A percentile compares a stretch with the other conserved stretches of the same genome.
Evolutionary conservation across 2,888 invertebrate species (phyloP).

Genomic region (Drosophila aldrichi): DNA sequence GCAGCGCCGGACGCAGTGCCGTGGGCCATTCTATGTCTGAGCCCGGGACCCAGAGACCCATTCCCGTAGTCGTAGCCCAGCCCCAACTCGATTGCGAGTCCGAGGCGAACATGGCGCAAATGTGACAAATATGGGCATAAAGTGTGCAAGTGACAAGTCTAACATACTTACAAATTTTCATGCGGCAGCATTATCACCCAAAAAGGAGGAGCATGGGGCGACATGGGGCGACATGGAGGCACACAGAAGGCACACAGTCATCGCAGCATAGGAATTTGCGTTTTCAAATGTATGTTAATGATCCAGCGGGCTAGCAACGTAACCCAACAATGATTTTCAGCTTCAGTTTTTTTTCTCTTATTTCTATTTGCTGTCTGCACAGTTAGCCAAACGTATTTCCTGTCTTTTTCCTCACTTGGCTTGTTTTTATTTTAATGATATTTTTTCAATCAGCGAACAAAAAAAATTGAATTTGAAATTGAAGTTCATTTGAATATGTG

Average conservation of each 20-base stretch:
- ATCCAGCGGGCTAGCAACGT: slow-evolving; percentile 46
- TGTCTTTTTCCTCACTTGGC: slow-evolving; percentile 61
- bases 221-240: neutral
- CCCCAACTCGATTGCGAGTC: slow-evolving; percentile 13
- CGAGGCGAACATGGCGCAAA: slow-evolving; percentile 75
- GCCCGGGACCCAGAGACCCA: neutral
- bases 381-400: slow-evolving; percentile 75
- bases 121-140: slow-evolving; percentile 83
- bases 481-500: slow-evolving; percentile 72
- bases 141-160: slow-evolving; percentile 82
- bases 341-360: slow-evolving; percentile 1
- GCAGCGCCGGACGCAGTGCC: slow-evolving; percentile 50
- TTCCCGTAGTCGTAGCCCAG: neutral
- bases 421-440: slow-evolving; percentile 74
- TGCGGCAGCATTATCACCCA: slow-evolving; percentile 65
- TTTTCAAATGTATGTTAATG: slow-evolving; percentile 81
- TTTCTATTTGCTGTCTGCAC: slow-evolving; percentile 4
- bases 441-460: slow-evolving; percentile 27
- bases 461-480: slow-evolving; percentile 5
- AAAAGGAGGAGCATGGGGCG: slow-evolving; percentile 3
- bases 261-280: slow-evolving; percentile 63
- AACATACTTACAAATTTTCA: slow-evolving; percentile 80
- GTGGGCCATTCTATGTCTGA: slow-evolving; percentile 37
- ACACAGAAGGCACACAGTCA: slow-evolving; percentile 29
- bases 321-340: slow-evolving; percentile 65